Evolutionary conservation across 2,888 invertebrate genomes (phyloP).

Genomic region (Ceratothoa steindachneri): DNA sequence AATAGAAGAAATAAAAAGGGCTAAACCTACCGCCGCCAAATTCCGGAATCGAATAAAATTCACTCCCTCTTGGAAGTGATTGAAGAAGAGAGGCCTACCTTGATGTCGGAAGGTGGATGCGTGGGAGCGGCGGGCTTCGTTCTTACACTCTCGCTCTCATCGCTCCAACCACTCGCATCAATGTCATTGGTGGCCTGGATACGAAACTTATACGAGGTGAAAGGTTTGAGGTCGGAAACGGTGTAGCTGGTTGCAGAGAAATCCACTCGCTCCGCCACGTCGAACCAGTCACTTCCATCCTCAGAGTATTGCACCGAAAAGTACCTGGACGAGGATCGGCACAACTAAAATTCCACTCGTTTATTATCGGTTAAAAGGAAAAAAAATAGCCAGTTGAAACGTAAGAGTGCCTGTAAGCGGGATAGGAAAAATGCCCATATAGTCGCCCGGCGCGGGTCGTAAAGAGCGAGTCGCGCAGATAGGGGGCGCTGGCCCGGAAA

Average conservation of each 20-base stretch:
- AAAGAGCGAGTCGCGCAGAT: too few relatives aligned
- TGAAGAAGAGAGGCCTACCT: too few relatives aligned
- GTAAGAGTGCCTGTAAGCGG: background rate
- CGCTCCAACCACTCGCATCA: slow-evolving; percentile 86
- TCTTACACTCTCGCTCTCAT: slow-evolving; percentile 77
- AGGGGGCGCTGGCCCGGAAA: too few relatives aligned
- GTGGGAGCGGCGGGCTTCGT: slow-evolving; percentile 69
- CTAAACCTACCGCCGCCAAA: too few relatives aligned
- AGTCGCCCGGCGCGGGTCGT: background rate
- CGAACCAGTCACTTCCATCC: slow-evolving; percentile 77
- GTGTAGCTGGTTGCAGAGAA: slow-evolving; percentile 82
- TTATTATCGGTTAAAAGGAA: background rate
- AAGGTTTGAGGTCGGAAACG: slow-evolving; percentile 76
- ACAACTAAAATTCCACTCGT: background rate
- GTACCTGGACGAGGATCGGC: slow-evolving; percentile 59
- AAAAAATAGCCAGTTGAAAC: background rate
- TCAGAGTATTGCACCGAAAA: slow-evolving; percentile 88
- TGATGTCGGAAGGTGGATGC: slow-evolving; percentile 38
- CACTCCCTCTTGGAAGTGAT: too few relatives aligned
- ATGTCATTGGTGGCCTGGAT: slow-evolving; percentile 84
- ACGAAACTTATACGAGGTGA: slow-evolving; percentile 67
- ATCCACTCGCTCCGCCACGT: slow-evolving; percentile 78
- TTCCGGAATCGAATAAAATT: too few relatives aligned
- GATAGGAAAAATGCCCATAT: background rate
- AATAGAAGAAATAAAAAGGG: too few relatives aligned